Percentiles rank a stretch among this genome's conserved stretches.
These are phyloP conservation scores for Spizella passerina DNA, from an alignment of 2,797 vertebrate species.

Conservation along the genomic window DNA sequence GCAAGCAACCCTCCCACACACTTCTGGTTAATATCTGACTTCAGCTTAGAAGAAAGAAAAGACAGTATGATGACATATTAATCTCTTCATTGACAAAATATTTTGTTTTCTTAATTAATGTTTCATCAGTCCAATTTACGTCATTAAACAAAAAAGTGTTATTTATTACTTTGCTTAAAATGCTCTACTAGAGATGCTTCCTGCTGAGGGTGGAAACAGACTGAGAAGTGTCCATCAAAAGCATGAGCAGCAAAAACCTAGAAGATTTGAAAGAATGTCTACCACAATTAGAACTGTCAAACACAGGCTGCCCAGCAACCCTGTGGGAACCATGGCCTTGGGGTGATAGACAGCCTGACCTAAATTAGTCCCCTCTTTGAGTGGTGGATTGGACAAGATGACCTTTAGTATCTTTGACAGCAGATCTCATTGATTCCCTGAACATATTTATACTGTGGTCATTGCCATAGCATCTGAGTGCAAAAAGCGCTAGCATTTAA, in stretches of 20 bases:
- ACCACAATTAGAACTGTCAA: neutral
- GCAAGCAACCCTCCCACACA: neutral
- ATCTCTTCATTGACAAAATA: neutral
- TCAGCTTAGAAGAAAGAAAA: neutral
- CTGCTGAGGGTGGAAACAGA: neutral
- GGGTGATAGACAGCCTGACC: neutral
- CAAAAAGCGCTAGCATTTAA: neutral
- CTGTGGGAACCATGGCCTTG: neutral
- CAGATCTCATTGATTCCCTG: neutral
- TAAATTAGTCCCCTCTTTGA: neutral
- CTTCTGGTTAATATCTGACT: neutral
- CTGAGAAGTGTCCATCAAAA: neutral
- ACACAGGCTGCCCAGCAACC: neutral
- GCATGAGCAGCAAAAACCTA: neutral
- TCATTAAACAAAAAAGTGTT: neutral
- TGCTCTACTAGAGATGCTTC: neutral
- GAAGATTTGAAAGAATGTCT: neutral
- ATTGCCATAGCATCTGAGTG: neutral
- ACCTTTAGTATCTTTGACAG: neutral
- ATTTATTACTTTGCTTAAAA: neutral
- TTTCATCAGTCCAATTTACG: neutral
- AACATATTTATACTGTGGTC: neutral
- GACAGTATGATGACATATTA: neutral
- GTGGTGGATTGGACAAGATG: neutral
- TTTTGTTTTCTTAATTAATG: neutral